Conservation (phyloP, 2,888 invertebrate genomes). For the Ennomos quercinarius region DNA sequence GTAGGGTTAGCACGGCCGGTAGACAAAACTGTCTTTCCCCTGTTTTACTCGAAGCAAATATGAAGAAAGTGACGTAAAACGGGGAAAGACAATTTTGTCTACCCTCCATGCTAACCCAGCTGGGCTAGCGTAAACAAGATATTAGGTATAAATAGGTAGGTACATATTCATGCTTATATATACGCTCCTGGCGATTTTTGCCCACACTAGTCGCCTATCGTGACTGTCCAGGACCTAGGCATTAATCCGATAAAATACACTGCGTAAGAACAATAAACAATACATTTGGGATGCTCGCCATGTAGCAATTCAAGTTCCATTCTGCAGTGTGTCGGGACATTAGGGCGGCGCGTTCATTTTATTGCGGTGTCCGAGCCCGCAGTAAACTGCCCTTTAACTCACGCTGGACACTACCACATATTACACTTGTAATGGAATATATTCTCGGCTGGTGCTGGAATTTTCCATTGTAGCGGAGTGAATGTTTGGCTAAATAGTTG, state of each 20-base stretch:
- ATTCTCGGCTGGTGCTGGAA: slow-evolving; percentile 36
- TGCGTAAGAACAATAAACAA: slow-evolving; percentile 27
- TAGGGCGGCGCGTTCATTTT: slow-evolving; percentile 60
- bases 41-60: no score
- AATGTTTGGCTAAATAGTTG: slow-evolving; percentile 10
- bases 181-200: no score
- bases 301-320: slow-evolving; percentile 41
- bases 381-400: slow-evolving; percentile 59
- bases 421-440: slow-evolving; percentile 44
- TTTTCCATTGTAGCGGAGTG: slow-evolving; percentile 23
- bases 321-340: slow-evolving; percentile 53
- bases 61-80: no score
- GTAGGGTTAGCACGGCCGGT: no score
- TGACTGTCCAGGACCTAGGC: slow-evolving; percentile 9
- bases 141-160: no score
- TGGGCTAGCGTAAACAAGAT: no score
- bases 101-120: no score
- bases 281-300: slow-evolving; percentile 24
- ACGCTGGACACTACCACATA: slow-evolving; percentile 41
- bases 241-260: slow-evolving; percentile 29
- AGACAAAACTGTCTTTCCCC: no score
- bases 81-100: no score
- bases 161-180: no score
- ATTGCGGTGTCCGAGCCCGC: slow-evolving; percentile 55
- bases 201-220: no score